A percentile compares a stretch with the other conserved stretches of the same genome.
Evolutionary conservation across 2,113 vertebrate genomes (phyloP).

Genomic region (Dryoscopus gambensis): DNA sequence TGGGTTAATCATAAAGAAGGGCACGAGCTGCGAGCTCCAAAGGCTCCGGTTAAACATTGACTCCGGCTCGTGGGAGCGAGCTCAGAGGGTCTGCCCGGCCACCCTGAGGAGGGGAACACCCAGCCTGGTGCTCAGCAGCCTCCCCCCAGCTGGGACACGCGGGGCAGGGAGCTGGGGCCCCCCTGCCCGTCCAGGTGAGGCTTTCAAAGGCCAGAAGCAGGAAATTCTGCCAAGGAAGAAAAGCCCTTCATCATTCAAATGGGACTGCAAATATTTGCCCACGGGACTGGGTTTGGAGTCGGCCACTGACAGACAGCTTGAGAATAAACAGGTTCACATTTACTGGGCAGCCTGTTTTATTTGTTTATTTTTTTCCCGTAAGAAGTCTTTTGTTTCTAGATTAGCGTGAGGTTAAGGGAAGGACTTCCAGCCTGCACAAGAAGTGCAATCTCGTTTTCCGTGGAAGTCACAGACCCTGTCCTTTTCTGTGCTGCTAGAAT

Average conservation of each 20-base stretch:
- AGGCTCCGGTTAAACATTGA: conserved; percentile 79
- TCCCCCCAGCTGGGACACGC: neutral
- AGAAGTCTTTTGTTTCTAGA: neutral
- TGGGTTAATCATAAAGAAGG: conserved; percentile 69
- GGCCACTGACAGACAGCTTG: neutral
- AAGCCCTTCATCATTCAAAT: neutral
- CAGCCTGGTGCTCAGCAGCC: neutral
- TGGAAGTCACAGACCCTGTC: neutral
- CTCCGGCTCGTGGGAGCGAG: conserved; percentile 28
- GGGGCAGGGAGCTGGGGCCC: neutral
- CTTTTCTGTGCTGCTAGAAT: neutral
- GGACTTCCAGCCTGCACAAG: neutral
- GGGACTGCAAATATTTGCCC: conserved; percentile 57
- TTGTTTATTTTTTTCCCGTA: neutral
- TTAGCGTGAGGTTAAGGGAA: neutral
- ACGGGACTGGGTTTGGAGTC: neutral
- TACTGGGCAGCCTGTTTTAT: neutral
- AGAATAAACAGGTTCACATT: neutral
- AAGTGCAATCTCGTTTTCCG: neutral
- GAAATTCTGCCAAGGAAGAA: conserved; percentile 26
- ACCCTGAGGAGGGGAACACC: conserved; percentile 5
- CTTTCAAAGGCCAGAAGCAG: neutral
- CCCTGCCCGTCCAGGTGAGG: neutral
- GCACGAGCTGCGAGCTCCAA: conserved; percentile 20
- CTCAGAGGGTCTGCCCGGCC: conserved; percentile 42